Evolutionary conservation across 2,113 vertebrate genomes (phyloP).

Genomic region (Ptyas mucosa): DNA sequence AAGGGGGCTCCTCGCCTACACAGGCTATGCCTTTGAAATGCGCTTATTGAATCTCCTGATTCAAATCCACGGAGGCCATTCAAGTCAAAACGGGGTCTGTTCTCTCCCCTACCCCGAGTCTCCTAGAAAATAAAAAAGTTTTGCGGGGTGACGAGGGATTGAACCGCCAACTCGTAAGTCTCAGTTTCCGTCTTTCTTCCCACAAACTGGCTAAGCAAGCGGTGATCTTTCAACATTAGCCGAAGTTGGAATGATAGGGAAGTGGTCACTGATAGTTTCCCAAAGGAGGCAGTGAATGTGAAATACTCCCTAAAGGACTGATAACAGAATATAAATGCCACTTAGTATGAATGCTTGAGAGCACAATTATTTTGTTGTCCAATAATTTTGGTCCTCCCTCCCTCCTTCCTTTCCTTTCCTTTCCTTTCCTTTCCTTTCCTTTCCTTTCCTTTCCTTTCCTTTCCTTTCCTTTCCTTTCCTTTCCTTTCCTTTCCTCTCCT

Average conservation of each 20-base stretch:
- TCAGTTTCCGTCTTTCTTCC: background rate
- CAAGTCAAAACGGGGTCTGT: background rate
- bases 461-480: no score
- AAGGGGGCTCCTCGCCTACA: background rate
- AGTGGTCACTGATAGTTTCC: background rate
- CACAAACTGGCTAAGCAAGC: background rate
- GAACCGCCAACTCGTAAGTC: background rate
- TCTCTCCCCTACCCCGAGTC: background rate
- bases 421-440: background rate
- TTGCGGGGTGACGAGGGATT: no score
- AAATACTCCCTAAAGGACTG: background rate
- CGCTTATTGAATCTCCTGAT: background rate
- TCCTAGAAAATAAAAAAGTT: background rate
- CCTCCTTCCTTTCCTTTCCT: background rate
- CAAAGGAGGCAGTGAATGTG: background rate
- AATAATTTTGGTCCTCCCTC: background rate
- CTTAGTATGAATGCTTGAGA: background rate
- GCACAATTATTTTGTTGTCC: constrained; percentile 1
- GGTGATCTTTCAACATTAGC: background rate
- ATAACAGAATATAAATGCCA: constrained; percentile 9
- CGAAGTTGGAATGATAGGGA: background rate
- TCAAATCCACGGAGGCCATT: background rate
- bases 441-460: no score
- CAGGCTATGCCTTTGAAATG: background rate
- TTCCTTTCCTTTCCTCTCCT: no score